These are phyloP conservation scores for Homarus gammarus DNA, from an alignment of 2,888 invertebrate genomes.

Conservation along the genomic window DNA sequence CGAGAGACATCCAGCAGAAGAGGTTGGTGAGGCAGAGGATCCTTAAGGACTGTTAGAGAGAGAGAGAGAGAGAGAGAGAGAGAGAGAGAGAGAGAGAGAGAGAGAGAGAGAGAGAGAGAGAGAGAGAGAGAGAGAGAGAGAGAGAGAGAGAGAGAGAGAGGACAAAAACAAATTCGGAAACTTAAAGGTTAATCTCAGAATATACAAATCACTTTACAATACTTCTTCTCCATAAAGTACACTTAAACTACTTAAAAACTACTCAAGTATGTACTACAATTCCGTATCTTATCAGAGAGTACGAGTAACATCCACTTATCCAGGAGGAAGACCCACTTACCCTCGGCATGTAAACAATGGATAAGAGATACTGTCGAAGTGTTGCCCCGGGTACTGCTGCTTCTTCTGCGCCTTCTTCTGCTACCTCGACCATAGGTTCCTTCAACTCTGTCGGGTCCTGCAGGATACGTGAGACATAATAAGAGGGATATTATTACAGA, in stretches of 20 bases:
- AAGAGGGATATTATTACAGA: background rate
- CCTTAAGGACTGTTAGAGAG: slow-evolving; percentile 83
- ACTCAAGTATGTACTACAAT: too few relatives aligned
- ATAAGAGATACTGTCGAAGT: slow-evolving; percentile 89
- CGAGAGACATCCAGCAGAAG: slow-evolving; percentile 99
- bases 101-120: slow-evolving; percentile 2
- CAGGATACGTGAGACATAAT: background rate
- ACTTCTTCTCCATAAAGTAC: too few relatives aligned
- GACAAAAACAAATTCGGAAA: too few relatives aligned
- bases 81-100: background rate
- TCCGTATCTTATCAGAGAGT: too few relatives aligned
- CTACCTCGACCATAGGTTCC: background rate
- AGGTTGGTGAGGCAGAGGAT: slow-evolving; percentile 95
- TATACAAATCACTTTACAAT: too few relatives aligned
- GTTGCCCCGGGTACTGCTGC: slow-evolving; percentile 76
- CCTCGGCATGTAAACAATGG: slow-evolving; percentile 93
- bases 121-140: too few relatives aligned
- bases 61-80: background rate
- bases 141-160: slow-evolving; percentile 20
- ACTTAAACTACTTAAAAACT: too few relatives aligned
- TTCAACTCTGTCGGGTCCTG: slow-evolving; percentile 5
- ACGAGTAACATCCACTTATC: too few relatives aligned
- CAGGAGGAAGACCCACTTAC: slow-evolving; percentile 16
- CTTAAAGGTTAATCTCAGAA: too few relatives aligned
- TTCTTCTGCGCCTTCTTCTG: slow-evolving; percentile 42